A percentile compares a stretch with the other conserved stretches of the same genome.
These are phyloP conservation scores for Rissa tridactyla DNA, from an alignment of 2,113 vertebrate genomes.

Conservation along the genomic window DNA sequence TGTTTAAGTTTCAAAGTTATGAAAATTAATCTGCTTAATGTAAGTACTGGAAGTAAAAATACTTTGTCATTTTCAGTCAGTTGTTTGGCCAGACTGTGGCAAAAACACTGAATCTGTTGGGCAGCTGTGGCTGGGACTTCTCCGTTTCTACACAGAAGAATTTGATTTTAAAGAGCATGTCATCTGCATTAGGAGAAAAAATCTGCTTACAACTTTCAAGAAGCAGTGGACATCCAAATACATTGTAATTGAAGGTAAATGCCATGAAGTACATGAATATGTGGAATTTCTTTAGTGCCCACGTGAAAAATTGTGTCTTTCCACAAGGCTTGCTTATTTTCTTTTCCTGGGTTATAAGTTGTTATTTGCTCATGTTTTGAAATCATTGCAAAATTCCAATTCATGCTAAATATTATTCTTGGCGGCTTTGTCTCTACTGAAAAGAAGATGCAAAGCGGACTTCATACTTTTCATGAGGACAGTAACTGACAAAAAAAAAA, in stretches of 20 bases:
- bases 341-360: background rate
- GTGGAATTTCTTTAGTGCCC: background rate
- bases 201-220: constrained; percentile 93
- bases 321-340: background rate
- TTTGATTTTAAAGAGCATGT: constrained; percentile 96
- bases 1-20: background rate
- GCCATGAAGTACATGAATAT: background rate
- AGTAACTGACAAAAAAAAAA: background rate
- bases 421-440: rapidly evolving
- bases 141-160: constrained; percentile 93
- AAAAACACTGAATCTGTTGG: constrained; percentile 88
- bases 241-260: constrained; percentile 93
- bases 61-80: constrained; percentile 71
- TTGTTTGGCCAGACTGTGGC: constrained; percentile 82
- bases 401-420: background rate
- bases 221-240: constrained; percentile 98
- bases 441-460: background rate
- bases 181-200: constrained; percentile 87
- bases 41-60: background rate
- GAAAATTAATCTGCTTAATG: background rate
- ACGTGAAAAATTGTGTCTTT: background rate
- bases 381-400: background rate
- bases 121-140: constrained; percentile 92
- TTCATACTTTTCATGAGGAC: background rate
- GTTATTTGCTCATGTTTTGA: background rate